Evolutionary conservation across 2,113 vertebrate genomes (phyloP).

Genomic region (Pyxicephalus adspersus): DNA sequence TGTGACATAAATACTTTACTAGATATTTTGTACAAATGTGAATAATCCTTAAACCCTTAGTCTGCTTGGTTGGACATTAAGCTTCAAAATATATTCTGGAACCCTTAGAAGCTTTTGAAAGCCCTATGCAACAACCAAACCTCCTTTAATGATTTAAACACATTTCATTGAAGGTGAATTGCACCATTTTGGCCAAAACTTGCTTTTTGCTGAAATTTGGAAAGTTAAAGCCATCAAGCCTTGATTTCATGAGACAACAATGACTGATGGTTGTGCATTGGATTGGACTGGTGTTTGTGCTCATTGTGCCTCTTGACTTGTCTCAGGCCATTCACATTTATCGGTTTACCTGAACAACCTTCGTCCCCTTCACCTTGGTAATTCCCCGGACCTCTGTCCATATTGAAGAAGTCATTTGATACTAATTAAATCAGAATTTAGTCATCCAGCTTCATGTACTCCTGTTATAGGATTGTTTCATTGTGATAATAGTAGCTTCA

Average conservation of each 20-base stretch:
- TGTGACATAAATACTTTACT: no score
- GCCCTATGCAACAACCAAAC: no score
- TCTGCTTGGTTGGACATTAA: no score
- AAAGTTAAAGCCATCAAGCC: not conserved
- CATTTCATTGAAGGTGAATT: no score
- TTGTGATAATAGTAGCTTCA: not conserved
- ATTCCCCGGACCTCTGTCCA: not conserved
- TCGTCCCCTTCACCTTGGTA: not conserved
- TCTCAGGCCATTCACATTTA: not conserved
- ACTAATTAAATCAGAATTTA: not conserved
- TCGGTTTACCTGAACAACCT: not conserved
- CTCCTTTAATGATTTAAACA: no score
- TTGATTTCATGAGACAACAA: not conserved
- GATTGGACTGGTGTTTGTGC: not conserved
- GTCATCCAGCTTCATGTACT: not conserved
- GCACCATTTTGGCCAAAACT: not conserved
- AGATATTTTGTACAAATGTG: no score
- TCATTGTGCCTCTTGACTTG: not conserved
- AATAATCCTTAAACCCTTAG: no score
- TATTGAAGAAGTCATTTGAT: not conserved
- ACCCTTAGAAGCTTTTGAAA: no score
- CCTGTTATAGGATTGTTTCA: not conserved
- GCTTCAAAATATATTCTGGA: no score
- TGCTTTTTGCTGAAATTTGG: slow-evolving; percentile 22
- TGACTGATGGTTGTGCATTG: not conserved